Percentiles rank a stretch among this genome's conserved stretches.
Evolutionary conservation across 1,140 invertebrate species (phyloP).

Genomic region (Hesperophylax magnus): DNA sequence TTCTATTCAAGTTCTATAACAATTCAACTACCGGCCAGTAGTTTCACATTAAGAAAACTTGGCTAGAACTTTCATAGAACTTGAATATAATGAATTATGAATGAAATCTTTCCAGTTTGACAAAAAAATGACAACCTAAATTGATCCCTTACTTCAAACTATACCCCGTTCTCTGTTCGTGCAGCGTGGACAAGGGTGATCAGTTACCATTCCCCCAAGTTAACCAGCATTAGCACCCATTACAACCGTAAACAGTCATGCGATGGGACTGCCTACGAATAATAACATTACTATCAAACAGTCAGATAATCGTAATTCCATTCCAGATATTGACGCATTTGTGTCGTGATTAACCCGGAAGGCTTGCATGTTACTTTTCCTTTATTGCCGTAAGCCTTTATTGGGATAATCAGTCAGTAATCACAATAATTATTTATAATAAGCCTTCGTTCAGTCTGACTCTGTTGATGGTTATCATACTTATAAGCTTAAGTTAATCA

Average conservation of each 20-base stretch:
- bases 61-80: too few species aligned
- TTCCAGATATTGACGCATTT: background rate
- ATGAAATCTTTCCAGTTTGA: too few species aligned
- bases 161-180: background rate
- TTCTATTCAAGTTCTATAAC: too few species aligned
- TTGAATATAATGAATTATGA: too few species aligned
- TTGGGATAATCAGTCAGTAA: background rate
- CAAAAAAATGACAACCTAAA: too few species aligned
- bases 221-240: slow-evolving; percentile 3
- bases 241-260: background rate
- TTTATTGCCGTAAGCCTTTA: background rate
- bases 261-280: slow-evolving; percentile 15
- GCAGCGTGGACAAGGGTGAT: background rate
- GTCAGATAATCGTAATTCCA: background rate
- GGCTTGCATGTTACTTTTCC: background rate
- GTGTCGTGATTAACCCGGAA: background rate
- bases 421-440: background rate
- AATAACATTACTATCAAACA: background rate
- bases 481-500: background rate
- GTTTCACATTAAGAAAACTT: too few species aligned
- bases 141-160: too few species aligned
- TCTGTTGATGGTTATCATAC: background rate
- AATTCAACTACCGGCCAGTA: too few species aligned
- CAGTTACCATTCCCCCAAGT: background rate
- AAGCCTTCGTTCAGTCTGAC: background rate